These are phyloP conservation scores for Cepaea nemoralis DNA, from an alignment of 1,140 invertebrate genomes.

Conservation along the genomic window DNA sequence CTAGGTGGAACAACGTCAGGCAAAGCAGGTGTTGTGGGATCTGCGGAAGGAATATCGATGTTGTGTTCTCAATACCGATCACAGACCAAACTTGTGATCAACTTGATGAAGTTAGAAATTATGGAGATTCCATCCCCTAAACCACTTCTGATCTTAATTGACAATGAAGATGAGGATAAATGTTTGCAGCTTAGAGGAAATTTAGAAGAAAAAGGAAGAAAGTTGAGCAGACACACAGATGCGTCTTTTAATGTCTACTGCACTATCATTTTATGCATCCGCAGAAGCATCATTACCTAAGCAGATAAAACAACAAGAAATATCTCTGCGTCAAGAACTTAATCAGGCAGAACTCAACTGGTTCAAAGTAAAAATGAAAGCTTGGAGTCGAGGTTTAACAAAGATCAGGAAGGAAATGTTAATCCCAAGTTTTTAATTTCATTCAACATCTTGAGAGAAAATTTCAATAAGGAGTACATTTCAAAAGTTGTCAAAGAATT, in stretches of 20 bases:
- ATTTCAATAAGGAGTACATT: constrained; percentile 50
- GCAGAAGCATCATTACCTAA: constrained; percentile 15
- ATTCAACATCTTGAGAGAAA: constrained; percentile 55
- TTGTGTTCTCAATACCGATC: constrained; percentile 48
- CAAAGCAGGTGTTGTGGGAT: constrained; percentile 52
- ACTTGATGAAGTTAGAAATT: constrained; percentile 45
- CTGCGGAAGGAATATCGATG: constrained; percentile 48
- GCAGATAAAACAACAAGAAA: constrained; percentile 20
- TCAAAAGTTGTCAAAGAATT: constrained; percentile 45
- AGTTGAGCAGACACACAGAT: background rate
- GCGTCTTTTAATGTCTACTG: constrained; percentile 3
- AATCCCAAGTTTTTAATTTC: constrained; percentile 53
- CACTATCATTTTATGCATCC: background rate
- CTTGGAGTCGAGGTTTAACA: constrained; percentile 41
- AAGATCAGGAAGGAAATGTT: constrained; percentile 28
- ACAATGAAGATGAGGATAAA: constrained; percentile 57
- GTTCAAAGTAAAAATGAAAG: constrained; percentile 46
- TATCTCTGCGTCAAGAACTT: constrained; percentile 45
- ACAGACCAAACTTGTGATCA: constrained; percentile 49
- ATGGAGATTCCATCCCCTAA: constrained; percentile 44
- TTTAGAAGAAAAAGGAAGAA: constrained; percentile 25
- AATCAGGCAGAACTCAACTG: constrained; percentile 43
- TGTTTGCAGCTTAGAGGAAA: constrained; percentile 38
- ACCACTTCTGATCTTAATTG: constrained; percentile 49
- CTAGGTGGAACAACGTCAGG: constrained; percentile 53